A percentile compares a stretch with the other conserved stretches of the same genome.
Evolutionary conservation across 2,797 vertebrate species (phyloP).

Genomic region (Mareca strepera): DNA sequence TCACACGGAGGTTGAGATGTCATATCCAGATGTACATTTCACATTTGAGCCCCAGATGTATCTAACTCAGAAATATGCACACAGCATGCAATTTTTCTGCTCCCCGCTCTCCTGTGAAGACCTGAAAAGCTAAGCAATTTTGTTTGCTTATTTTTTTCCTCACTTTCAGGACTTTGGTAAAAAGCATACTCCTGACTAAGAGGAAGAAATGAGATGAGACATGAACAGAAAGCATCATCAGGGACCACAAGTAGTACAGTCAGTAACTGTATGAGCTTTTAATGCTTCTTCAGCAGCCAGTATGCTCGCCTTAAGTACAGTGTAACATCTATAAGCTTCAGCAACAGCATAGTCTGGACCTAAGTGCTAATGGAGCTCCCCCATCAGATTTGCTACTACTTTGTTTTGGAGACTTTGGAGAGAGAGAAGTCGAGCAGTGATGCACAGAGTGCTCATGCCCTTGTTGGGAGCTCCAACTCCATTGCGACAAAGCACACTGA

Average conservation of each 20-base stretch:
- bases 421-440: not conserved
- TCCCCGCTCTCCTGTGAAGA: not conserved
- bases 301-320: not conserved
- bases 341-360: accelerated
- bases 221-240: not conserved
- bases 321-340: not conserved
- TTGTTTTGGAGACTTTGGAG: not conserved
- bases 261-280: not conserved
- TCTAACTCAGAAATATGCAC: not conserved
- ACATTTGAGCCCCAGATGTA: not conserved
- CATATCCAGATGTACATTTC: not conserved
- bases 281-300: not conserved
- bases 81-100: not conserved
- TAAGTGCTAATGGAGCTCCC: not conserved
- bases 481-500: not conserved
- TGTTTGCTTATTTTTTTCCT: not conserved
- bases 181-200: not conserved
- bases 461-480: not conserved
- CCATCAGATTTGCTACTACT: not conserved
- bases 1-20: not conserved
- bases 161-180: not conserved
- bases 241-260: not conserved
- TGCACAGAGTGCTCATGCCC: not conserved
- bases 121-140: not conserved
- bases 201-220: not conserved